Evolutionary conservation across 2,797 vertebrate species (phyloP), one percentile per base, ranked within the genome.

Genomic region (Hapalemur alaotrensis): DNA sequence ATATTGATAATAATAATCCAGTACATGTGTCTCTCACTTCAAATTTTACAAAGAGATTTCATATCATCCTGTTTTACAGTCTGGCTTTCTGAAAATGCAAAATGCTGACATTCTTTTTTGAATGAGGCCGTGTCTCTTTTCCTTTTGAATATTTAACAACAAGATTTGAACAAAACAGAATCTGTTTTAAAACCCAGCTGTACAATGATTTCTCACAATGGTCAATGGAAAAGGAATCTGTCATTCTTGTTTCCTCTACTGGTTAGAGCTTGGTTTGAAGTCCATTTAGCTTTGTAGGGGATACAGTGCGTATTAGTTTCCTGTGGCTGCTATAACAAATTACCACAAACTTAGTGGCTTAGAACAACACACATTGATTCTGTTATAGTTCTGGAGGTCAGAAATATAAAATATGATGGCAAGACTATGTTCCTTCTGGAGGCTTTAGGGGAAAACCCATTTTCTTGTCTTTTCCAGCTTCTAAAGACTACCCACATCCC

Each of bases 121-220:
- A 96, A 85, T 95, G 67, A 78, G 93, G 76, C 89, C 72, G 11
- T 95, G 89, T 96, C 80, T 95, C 89, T 96, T 94, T 95, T 86
- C 94, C 70, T 93, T 94, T 63, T 97, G 97, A 96, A 97, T 97
- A 95, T 96, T 95, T 96, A 97, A 93, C 82, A 80, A 97, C 67
- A 95, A 92, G 86, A 86, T 95, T 84, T 76, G 65, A 94, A 91
- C 96, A 96, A 96, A 97, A 95, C 38, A 46, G 65, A 97, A 96
- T 96, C 57, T 67, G 67, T 96, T 90, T 94, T 94, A 65, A 96
- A 96, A 67, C 91, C 79, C 97, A 95, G 96, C 94, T 97, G 95
- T 91, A 91, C 72, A 89, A 23, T 80, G 73, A 57, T 93, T 76
- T 96, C 83, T 96, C 70, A 90, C 96, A 96, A 73, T 78, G 80